phyloP scores from a whole-genome alignment of 2,113 vertebrate genomes.

The Synodontis membranacea region DNA sequence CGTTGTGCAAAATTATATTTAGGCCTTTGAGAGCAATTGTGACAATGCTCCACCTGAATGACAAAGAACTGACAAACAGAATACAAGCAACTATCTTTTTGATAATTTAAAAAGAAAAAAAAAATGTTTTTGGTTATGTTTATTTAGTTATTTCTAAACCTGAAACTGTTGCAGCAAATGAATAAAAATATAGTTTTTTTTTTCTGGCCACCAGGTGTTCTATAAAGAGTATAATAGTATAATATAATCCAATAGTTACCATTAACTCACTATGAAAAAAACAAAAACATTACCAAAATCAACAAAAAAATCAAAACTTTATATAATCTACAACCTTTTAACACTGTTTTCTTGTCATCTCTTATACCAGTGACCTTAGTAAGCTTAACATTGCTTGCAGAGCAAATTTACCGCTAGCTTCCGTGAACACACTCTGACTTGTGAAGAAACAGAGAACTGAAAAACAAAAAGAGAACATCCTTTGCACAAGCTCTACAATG shows the following conservation, averaged over 20 bases:
- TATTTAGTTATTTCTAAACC: not conserved
- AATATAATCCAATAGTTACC: no score
- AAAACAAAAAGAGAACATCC: no score
- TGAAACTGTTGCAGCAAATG: not conserved
- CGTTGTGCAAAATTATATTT: not conserved
- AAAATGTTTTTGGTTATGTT: not conserved
- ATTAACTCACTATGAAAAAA: no score
- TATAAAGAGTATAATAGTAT: no score
- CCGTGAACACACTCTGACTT: slow-evolving; percentile 12
- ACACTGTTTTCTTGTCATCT: not conserved
- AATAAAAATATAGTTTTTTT: not conserved
- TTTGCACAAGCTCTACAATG: slow-evolving; percentile 3
- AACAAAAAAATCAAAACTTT: not conserved
- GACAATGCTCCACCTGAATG: not conserved
- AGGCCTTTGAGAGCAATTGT: not conserved
- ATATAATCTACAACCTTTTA: not conserved
- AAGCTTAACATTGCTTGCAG: not conserved
- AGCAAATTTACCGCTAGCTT: not conserved
- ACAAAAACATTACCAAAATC: no score
- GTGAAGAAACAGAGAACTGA: not conserved
- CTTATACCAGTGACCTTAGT: not conserved
- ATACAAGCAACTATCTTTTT: not conserved
- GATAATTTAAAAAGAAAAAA: not conserved
- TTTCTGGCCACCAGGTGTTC: no score
- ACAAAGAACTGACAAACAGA: not conserved